phyloP scores from a whole-genome alignment of 2,888 invertebrate species.

The Eupithecia insigniata region DNA sequence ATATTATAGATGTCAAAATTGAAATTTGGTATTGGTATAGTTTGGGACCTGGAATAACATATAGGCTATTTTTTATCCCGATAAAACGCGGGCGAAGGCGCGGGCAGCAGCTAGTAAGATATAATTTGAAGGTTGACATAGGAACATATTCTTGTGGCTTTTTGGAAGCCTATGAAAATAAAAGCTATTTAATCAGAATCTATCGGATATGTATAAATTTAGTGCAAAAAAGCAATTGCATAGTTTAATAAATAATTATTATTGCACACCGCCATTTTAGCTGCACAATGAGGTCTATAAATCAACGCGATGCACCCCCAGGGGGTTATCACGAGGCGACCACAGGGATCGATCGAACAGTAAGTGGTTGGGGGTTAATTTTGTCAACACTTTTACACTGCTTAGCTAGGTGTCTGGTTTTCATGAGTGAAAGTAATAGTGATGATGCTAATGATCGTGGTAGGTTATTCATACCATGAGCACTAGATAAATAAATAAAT shows the following conservation, averaged over 20 bases:
- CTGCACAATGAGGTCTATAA: conserved; percentile 20
- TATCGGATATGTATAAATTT: not conserved
- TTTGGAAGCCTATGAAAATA: not conserved
- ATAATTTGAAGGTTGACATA: not conserved
- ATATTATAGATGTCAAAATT: too few species aligned
- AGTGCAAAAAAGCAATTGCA: not conserved
- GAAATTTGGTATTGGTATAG: too few species aligned
- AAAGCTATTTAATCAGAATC: not conserved
- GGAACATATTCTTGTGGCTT: not conserved
- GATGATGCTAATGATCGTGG: not conserved
- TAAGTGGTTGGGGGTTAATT: conserved; percentile 4
- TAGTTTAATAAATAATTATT: conserved; percentile 14
- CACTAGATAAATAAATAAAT: too few species aligned
- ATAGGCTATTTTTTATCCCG: too few species aligned
- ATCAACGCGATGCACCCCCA: conserved; percentile 25
- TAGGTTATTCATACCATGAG: too few species aligned
- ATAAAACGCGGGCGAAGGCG: too few species aligned
- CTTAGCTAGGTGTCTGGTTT: not conserved
- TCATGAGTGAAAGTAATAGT: not conserved
- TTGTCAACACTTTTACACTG: not conserved
- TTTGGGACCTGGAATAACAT: too few species aligned
- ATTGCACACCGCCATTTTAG: conserved; percentile 19
- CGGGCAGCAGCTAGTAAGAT: too few species aligned
- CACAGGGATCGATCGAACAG: not conserved
- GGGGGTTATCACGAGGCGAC: not conserved